These are phyloP conservation scores for Agelaius tricolor DNA, from an alignment of 2,113 vertebrate genomes.

Conservation along the genomic window DNA sequence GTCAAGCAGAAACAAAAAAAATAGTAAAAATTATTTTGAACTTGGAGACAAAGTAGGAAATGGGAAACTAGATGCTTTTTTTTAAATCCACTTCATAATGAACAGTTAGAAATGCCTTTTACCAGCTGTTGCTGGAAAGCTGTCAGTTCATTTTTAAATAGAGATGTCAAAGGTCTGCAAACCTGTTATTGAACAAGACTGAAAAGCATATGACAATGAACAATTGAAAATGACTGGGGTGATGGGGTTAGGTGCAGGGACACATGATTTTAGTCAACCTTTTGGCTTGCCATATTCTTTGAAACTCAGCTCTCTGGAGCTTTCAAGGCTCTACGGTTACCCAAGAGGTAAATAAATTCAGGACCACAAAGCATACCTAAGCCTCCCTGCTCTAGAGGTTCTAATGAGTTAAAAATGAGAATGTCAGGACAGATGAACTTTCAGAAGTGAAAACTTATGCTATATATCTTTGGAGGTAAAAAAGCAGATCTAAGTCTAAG, in stretches of 20 bases:
- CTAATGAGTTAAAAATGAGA: slow-evolving; percentile 27
- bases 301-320: slow-evolving; percentile 18
- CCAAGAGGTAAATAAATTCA: background rate
- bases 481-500: background rate
- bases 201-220: slow-evolving; percentile 30
- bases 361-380: background rate
- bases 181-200: slow-evolving; percentile 34
- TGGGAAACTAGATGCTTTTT: background rate
- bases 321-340: slow-evolving; percentile 14
- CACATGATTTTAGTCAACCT: slow-evolving; percentile 58
- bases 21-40: slow-evolving; percentile 4
- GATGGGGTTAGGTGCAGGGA: slow-evolving; percentile 26
- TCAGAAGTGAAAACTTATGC: slow-evolving; percentile 16
- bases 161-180: slow-evolving; percentile 59
- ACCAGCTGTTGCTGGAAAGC: slow-evolving; percentile 34
- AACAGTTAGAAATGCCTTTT: slow-evolving; percentile 1
- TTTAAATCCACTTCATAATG: background rate
- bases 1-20: background rate
- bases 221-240: slow-evolving; percentile 26
- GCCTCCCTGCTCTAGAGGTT: background rate
- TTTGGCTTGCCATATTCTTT: slow-evolving; percentile 34
- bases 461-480: background rate
- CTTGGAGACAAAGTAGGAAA: background rate
- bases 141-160: slow-evolving; percentile 32
- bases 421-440: background rate